phyloP scores from a whole-genome alignment of 2,113 vertebrate genomes.

The Bothrops jararaca region DNA sequence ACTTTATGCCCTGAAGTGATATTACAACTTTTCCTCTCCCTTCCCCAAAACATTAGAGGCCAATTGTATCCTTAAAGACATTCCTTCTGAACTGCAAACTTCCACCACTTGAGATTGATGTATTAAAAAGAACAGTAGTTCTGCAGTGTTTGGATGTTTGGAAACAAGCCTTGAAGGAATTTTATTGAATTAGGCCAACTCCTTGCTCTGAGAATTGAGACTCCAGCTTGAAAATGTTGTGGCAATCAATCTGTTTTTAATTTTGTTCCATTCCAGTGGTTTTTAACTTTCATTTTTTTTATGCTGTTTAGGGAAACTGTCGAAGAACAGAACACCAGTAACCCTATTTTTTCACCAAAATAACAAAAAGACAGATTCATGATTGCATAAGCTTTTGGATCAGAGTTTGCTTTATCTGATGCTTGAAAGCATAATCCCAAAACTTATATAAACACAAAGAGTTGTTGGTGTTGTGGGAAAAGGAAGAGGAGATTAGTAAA shows the following conservation, averaged over 20 bases:
- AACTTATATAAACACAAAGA: neutral
- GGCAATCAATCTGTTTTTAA: neutral
- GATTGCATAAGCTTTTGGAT: neutral
- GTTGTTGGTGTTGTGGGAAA: neutral
- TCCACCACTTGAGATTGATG: neutral
- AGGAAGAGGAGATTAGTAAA: neutral
- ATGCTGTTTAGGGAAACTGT: neutral
- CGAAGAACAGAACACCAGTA: neutral
- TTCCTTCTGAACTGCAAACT: neutral
- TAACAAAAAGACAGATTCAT: neutral
- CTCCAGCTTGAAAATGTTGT: neutral
- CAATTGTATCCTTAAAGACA: neutral
- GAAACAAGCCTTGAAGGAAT: slow-evolving; percentile 5
- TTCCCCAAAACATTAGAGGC: neutral
- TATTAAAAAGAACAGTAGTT: neutral
- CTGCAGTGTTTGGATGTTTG: neutral
- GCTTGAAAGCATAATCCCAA: neutral
- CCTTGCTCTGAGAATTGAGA: neutral
- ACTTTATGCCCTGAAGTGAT: neutral
- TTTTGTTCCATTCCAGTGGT: neutral
- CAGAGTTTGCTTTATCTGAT: neutral
- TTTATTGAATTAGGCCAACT: neutral
- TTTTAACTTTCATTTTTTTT: neutral
- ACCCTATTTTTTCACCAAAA: neutral
- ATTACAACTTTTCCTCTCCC: neutral